Evolutionary conservation across 2,888 invertebrate genomes (phyloP), one percentile per base, ranked within the genome.

Genomic region (Dastarcus helophoroides): DNA sequence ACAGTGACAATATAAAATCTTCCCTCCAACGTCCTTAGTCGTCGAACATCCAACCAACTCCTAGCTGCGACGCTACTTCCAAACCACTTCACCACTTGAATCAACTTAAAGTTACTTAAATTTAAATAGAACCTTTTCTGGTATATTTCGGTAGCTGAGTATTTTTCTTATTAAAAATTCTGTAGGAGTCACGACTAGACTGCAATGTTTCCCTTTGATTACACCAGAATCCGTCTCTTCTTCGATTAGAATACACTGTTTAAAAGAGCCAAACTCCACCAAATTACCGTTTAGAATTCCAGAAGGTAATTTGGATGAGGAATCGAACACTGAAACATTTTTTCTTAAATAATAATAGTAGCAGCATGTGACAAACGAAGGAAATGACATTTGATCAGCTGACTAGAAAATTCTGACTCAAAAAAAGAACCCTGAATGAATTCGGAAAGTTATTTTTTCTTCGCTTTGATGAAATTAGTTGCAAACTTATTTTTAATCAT

Each of bases 311-410:
- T 66, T 67, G 2, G 65, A 63, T 3, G 63, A 62, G 2, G 67
- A 51, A 41, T 68, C 67, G 16, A 65, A 41, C 66, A 68, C 68
- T 68, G 6, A n/a, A n/a, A n/a, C n/a, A n/a, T n/a, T n/a, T n/a
- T n/a, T n/a, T n/a, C n/a, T n/a, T n/a, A n/a, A n/a, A n/a, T n/a
- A n/a, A n/a, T n/a, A n/a, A n/a, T n/a, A n/a, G n/a, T n/a, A n/a
- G n/a, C n/a, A n/a, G n/a, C n/a, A n/a, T n/a, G n/a, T n/a, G n/a
- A n/a, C n/a, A n/a, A n/a, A n/a, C n/a, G n/a, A n/a, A 19, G n/a
- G 19, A 19, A 19, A 19, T n/a, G 19, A 19, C 35, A 3, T n/a
- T n/a, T n/a, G n/a, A 56, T 36, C 39, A 67, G 68, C 47, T 67
- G 61, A 35, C 60, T 58, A 46, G 55, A 67, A 37, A 61, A 56